Conservation (phyloP, 2,113 vertebrate genomes). For the Gorsachius goisagi region DNA sequence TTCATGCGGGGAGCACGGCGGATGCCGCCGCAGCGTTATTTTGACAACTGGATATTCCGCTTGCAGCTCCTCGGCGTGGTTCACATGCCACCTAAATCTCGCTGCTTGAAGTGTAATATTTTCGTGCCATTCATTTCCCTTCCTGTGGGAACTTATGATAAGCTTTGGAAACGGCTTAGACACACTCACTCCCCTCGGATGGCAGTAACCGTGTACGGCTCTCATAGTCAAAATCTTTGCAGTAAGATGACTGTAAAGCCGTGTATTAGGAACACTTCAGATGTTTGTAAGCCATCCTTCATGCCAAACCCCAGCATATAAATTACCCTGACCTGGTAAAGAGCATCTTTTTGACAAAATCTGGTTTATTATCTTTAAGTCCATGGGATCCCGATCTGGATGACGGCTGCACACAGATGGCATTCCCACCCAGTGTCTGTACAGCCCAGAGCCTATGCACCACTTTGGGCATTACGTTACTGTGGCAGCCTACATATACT, state of each 20-base stretch:
- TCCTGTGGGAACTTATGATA: neutral
- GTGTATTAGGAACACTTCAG: neutral
- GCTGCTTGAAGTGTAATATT: neutral
- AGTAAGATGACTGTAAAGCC: neutral
- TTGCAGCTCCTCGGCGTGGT: neutral
- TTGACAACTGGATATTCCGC: neutral
- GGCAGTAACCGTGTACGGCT: neutral
- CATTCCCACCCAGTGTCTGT: neutral
- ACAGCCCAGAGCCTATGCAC: accelerated
- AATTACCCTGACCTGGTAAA: neutral
- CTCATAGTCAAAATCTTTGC: neutral
- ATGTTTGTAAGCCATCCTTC: neutral
- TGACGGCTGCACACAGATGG: neutral
- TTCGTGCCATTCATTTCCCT: neutral
- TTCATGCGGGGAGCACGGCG: neutral
- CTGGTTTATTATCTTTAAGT: neutral
- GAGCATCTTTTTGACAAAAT: neutral
- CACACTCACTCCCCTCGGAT: neutral
- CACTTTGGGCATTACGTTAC: neutral
- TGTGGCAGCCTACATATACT: neutral
- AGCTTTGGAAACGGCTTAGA: neutral
- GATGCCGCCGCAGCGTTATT: neutral
- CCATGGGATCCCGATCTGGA: neutral
- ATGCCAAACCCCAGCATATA: neutral
- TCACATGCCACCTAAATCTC: constrained; percentile 20